phyloP scores from a whole-genome alignment of 2,797 vertebrate species.

The Ptychadena robeensis region DNA sequence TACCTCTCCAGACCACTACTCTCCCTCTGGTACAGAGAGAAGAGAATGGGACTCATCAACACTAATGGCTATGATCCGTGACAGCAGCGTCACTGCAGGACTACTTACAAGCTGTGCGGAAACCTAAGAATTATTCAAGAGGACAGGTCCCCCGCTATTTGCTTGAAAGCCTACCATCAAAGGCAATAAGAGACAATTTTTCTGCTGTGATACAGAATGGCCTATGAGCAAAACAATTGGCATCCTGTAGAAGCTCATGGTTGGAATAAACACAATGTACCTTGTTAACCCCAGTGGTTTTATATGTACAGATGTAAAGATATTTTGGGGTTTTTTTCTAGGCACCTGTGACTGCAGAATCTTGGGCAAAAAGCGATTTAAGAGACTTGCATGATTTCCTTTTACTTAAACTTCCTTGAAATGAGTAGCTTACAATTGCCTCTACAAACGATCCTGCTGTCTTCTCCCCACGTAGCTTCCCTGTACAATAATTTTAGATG shows the following conservation, averaged over 20 bases:
- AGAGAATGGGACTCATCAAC: too few relatives aligned
- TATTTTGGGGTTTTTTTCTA: too few relatives aligned
- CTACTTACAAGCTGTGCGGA: too few relatives aligned
- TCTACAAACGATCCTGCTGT: conserved; percentile 22
- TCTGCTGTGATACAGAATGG: background rate
- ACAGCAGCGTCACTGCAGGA: too few relatives aligned
- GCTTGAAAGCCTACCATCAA: background rate
- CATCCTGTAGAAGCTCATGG: background rate
- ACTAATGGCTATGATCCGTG: too few relatives aligned
- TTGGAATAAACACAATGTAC: background rate
- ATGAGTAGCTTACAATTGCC: background rate
- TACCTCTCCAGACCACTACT: too few relatives aligned
- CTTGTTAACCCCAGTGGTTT: background rate
- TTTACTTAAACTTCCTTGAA: conserved; percentile 1
- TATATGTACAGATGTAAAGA: too few relatives aligned
- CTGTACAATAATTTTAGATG: conserved; percentile 27
- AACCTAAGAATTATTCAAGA: background rate
- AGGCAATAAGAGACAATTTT: background rate
- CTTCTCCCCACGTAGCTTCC: conserved; percentile 5
- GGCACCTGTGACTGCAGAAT: background rate
- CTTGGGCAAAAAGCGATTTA: background rate
- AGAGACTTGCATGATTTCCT: background rate
- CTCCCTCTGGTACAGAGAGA: too few relatives aligned
- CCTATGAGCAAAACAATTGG: background rate
- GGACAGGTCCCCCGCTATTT: background rate